A percentile compares a stretch with the other conserved stretches of the same genome.
Evolutionary conservation across 35 echinoderm and acorn worm genomes (phyloP).

Genomic region (Strongylocentrotus purpuratus): DNA sequence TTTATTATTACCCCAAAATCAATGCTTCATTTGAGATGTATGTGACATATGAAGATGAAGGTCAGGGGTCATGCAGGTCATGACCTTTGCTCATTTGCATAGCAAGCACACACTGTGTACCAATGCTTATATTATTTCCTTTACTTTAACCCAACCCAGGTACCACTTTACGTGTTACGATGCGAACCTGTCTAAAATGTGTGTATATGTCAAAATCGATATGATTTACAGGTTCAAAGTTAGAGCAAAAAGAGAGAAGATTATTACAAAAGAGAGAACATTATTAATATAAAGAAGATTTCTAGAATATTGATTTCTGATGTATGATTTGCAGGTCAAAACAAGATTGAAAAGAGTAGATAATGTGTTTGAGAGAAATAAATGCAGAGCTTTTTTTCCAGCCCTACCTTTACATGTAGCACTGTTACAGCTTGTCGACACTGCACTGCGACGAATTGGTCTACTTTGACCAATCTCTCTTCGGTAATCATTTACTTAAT

Average conservation of each 20-base stretch:
- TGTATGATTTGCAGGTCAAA: conserved; percentile 17
- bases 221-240: background rate
- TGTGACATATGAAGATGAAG: conserved; percentile 4
- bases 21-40: conserved; percentile 5
- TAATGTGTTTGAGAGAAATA: background rate
- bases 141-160: background rate
- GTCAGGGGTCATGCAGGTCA: conserved; percentile 30
- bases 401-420: background rate
- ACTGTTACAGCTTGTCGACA: background rate
- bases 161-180: background rate
- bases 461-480: no score
- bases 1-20: background rate
- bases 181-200: background rate
- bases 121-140: background rate
- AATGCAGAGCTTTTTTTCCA: background rate
- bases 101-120: conserved; percentile 5
- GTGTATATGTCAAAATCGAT: background rate
- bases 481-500: no score
- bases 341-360: background rate
- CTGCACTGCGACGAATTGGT: background rate
- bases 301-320: background rate
- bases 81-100: conserved; percentile 19
- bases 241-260: background rate
- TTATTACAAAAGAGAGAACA: background rate
- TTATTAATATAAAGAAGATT: background rate